Evolutionary conservation across 2,113 vertebrate genomes (phyloP), one percentile per base, ranked within the genome.

Genomic region (Pelobates fuscus): DNA sequence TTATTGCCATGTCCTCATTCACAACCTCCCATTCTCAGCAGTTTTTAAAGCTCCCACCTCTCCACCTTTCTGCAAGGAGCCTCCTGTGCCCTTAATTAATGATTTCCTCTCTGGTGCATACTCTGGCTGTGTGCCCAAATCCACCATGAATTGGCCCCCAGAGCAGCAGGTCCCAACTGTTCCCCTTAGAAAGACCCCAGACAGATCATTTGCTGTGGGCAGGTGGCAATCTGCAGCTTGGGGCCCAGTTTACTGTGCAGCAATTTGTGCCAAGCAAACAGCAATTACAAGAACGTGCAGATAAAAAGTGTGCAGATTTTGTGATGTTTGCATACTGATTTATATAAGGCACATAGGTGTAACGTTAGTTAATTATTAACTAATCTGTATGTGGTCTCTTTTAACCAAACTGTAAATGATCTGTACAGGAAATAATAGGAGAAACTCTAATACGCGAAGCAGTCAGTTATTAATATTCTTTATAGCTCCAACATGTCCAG

Each of bases 51-150:
- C 78, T 80, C 74, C 69, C 57, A 1, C 75, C 78, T 77, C 81
- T 84, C 74, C 80, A 87, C 84, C 84, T 87, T 88, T 85, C 82
- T 77, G 64, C 74, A 20, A 85, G 83, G 78, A 84, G 84, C 84
- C 82, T 86, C 86, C 80, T 55, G 21, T 79, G 77, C 78, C 85
- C 84, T 54, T 89, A 84, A 89, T 87, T 84, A 86, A 88, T 87
- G 80, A 81, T 88, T 88, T 89, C 86, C 86, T 88, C 79, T 81
- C 82, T 82, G 78, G 81, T 82, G 82, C 84, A 79, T 84, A 84
- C 78, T 86, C 84, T 87, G 88, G 83, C 85, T 79, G 12, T 10
- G 70, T 10, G 82, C 85, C 87, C 80, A 78, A 49, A 5, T 43
- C 83, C 77, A 84, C 82, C 81, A 74, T 82, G 76, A 83, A 81